These are phyloP conservation scores for Adelges cooleyi DNA, from an alignment of 1,140 invertebrate species.

Conservation along the genomic window DNA sequence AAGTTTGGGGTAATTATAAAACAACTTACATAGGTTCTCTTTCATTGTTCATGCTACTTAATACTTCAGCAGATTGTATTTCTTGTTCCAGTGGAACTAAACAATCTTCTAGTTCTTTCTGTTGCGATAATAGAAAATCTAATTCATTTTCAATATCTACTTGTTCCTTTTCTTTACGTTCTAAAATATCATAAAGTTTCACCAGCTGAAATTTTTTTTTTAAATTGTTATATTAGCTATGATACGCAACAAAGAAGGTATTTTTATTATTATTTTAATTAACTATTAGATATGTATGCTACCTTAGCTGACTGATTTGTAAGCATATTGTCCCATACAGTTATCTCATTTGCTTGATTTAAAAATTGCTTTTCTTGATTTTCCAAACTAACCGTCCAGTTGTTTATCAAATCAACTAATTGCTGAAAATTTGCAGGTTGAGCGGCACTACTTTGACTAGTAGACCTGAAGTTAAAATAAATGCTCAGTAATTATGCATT, in stretches of 20 bases:
- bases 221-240: neutral
- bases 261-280: neutral
- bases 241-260: no score
- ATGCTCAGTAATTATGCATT: neutral
- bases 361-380: slow-evolving; percentile 89
- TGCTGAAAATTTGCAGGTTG: slow-evolving; percentile 68
- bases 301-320: slow-evolving; percentile 85
- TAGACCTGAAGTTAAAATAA: slow-evolving; percentile 38
- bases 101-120: slow-evolving; percentile 81
- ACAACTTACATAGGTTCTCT: slow-evolving; percentile 59
- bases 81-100: slow-evolving; percentile 75
- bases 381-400: slow-evolving; percentile 87
- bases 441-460: slow-evolving; percentile 33
- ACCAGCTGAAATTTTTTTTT: slow-evolving; percentile 50
- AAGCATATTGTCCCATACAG: slow-evolving; percentile 83
- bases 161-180: slow-evolving; percentile 74
- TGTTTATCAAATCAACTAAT: slow-evolving; percentile 86
- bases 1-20: neutral
- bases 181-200: slow-evolving; percentile 68
- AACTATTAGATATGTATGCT: slow-evolving; percentile 9
- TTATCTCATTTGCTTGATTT: slow-evolving; percentile 87
- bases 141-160: slow-evolving; percentile 81
- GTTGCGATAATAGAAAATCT: slow-evolving; percentile 87
- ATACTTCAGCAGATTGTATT: slow-evolving; percentile 42
- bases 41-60: slow-evolving; percentile 16